Conservation (phyloP, 2,888 invertebrate genomes). For the Dasypogon diadema region DNA sequence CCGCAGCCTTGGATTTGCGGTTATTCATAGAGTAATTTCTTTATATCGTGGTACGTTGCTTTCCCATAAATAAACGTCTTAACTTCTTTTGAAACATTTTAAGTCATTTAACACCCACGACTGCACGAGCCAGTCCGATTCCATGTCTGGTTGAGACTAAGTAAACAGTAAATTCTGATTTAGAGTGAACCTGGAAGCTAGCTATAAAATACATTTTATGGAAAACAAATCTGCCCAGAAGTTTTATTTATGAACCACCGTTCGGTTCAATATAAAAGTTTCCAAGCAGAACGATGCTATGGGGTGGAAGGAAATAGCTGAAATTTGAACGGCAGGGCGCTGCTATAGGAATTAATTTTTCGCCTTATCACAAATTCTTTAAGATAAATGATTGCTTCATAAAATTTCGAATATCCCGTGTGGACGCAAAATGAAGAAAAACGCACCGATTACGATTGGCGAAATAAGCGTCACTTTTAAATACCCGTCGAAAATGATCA, state of each 20-base stretch:
- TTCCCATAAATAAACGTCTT: conserved; percentile 31
- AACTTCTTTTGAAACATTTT: conserved; percentile 21
- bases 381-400: not conserved
- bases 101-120: conserved; percentile 37
- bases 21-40: conserved; percentile 3
- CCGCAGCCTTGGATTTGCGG: not conserved
- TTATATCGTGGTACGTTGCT: conserved; percentile 4
- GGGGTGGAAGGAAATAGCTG: not conserved
- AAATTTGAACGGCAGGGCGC: not conserved
- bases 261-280: conserved; percentile 11
- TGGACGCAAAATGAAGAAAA: not conserved
- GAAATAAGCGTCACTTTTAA: not conserved
- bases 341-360: not conserved
- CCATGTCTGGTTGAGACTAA: not conserved
- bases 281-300: not conserved
- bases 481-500: not conserved
- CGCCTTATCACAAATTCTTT: not conserved
- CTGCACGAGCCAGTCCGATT: not conserved
- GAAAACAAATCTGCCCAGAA: conserved; percentile 33
- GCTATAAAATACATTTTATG: conserved; percentile 35
- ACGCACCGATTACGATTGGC: not conserved
- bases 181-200: conserved; percentile 21
- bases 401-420: not conserved
- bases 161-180: conserved; percentile 44
- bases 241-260: conserved; percentile 34